A percentile compares a stretch with the other conserved stretches of the same genome.
These are phyloP conservation scores for Bilobella aurantiaca DNA, from an alignment of 1,140 invertebrate species.

Conservation along the genomic window DNA sequence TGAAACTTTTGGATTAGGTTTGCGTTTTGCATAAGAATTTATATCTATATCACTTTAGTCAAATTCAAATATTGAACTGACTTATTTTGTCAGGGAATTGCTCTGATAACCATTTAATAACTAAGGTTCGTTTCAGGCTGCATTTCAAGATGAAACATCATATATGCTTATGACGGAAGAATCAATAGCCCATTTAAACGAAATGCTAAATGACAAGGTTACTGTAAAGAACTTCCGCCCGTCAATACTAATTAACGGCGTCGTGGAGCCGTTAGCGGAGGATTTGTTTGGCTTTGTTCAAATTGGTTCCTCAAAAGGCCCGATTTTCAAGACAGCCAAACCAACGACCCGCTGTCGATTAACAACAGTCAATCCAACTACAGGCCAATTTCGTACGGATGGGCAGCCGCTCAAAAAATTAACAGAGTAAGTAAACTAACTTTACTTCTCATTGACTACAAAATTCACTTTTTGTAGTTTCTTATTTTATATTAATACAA, in stretches of 20 bases:
- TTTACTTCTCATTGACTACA: background rate
- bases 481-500: too few relatives aligned
- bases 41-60: too few relatives aligned
- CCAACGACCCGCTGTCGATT: conserved; percentile 38
- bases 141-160: conserved; percentile 38
- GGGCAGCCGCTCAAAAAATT: conserved; percentile 10
- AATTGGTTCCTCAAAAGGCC: conserved; percentile 32
- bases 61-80: too few relatives aligned
- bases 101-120: too few relatives aligned
- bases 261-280: conserved; percentile 33
- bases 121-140: conserved; percentile 34
- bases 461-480: background rate
- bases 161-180: conserved; percentile 39
- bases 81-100: too few relatives aligned
- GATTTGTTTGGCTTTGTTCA: conserved; percentile 36
- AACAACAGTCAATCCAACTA: conserved; percentile 38
- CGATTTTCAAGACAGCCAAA: conserved; percentile 30
- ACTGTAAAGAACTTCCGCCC: conserved; percentile 36
- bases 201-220: conserved; percentile 35
- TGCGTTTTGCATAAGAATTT: too few relatives aligned
- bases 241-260: conserved; percentile 32
- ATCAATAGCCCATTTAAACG: conserved; percentile 38
- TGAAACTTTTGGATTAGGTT: too few relatives aligned
- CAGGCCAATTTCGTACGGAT: conserved; percentile 36
- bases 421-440: background rate